These are phyloP conservation scores for Cerceris rybyensis DNA, from an alignment of 2,888 invertebrate genomes.

Conservation along the genomic window DNA sequence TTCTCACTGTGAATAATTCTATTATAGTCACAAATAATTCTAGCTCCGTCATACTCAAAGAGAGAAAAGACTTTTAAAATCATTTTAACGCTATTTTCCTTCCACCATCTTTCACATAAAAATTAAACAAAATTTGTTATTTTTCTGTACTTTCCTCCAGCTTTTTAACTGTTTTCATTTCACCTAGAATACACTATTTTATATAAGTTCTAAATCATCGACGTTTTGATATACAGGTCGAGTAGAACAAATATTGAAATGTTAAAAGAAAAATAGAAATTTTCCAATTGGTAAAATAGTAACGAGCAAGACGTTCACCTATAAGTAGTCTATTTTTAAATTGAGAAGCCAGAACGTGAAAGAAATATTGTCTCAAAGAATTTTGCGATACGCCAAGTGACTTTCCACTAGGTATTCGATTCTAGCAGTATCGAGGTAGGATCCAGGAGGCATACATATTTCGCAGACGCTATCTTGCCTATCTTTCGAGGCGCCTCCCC, in stretches of 20 bases:
- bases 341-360: constrained; percentile 18
- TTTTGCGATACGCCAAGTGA: constrained; percentile 51
- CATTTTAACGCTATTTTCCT: background rate
- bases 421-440: constrained; percentile 54
- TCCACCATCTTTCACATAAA: no score
- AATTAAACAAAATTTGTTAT: no score
- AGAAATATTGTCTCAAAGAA: constrained; percentile 45
- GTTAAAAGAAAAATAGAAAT: no score
- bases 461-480: constrained; percentile 71
- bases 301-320: background rate
- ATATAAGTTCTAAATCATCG: background rate
- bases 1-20: constrained; percentile 3
- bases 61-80: background rate
- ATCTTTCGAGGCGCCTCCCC: constrained; percentile 68
- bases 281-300: no score
- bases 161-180: background rate
- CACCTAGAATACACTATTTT: background rate
- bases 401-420: constrained; percentile 64
- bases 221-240: background rate
- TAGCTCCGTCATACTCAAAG: no score
- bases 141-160: background rate
- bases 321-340: constrained; percentile 4
- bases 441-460: constrained; percentile 75
- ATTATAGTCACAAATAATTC: constrained; percentile 1
- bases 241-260: no score